Evolutionary conservation across 2,113 vertebrate genomes (phyloP).

Genomic region (Corythoichthys haematopterus): DNA sequence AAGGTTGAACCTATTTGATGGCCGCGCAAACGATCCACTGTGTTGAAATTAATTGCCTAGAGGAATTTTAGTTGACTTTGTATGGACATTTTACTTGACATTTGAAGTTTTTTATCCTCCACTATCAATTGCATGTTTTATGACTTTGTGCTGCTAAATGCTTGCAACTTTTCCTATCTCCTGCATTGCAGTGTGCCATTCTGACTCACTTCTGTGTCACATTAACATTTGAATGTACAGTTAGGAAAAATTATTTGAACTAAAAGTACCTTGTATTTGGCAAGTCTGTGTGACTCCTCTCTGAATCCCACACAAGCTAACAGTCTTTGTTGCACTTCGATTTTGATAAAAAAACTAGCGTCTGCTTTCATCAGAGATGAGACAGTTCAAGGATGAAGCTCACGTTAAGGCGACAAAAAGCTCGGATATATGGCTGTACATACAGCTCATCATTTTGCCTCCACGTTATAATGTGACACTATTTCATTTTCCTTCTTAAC

Average conservation of each 20-base stretch:
- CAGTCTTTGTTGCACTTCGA: not conserved
- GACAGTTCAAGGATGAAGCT: slow-evolving; percentile 21
- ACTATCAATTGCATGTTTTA: not conserved
- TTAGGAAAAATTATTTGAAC: not conserved
- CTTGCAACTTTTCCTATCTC: not conserved
- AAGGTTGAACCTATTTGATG: not conserved
- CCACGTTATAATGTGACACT: slow-evolving; percentile 2
- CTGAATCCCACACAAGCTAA: not conserved
- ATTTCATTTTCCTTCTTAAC: slow-evolving; percentile 25
- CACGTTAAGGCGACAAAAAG: slow-evolving; percentile 15
- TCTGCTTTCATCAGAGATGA: slow-evolving; percentile 11
- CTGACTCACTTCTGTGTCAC: not conserved
- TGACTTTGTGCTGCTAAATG: not conserved
- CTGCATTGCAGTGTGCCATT: not conserved
- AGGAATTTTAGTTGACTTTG: not conserved
- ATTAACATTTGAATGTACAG: slow-evolving; percentile 1
- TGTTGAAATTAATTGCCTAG: not conserved
- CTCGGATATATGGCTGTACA: slow-evolving; percentile 11
- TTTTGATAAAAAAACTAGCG: slow-evolving; percentile 9
- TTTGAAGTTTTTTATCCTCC: not conserved
- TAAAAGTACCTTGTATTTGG: not conserved
- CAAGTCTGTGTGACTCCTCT: not conserved
- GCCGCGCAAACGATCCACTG: not conserved
- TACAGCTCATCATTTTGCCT: slow-evolving; percentile 18
- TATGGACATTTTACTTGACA: slow-evolving; percentile 1